Evolutionary conservation across 2,797 vertebrate genomes (phyloP), one percentile per base, ranked within the genome.

Genomic region (Rhynchonycteris naso): DNA sequence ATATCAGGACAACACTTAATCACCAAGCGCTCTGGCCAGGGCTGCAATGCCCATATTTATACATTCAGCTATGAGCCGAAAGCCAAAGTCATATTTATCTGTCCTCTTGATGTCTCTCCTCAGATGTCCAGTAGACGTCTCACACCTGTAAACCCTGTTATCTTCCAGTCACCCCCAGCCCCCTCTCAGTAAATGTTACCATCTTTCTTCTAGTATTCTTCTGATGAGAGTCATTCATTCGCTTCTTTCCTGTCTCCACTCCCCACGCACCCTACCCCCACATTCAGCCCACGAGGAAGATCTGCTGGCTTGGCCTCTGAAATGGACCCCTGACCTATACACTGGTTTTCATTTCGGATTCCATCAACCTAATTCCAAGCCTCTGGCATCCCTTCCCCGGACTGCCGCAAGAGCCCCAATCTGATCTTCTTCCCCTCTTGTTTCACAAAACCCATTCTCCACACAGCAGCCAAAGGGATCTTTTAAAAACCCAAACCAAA

Each of bases 241-340:
- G 43, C 66, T 43, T 33, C 76, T 38, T 54, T 59, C 81, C 61
- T n/a, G 2, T 38, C 13, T 26, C 65, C 4, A 0, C 12, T 56
- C 38, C 28, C 56, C 0, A 1, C 50, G 2, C 10, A 18, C 72
- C 28, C 35, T 38, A 0, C 30, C 2, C 4, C 10, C 61, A 24
- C 28, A 21, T 43, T 84, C 88, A 56, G 33, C 35, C 38, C 38
- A 93, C 47, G 61, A 54, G 56, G 63, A 71, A 21, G 26, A n/a
- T 52, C 35, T 79, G 0, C 13, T 56, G 71, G 14, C 52, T 90
- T 43, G 74, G 81, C 30, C 16, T 68, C 24, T 26, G 38, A 7
- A 59, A 7, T 66, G 35, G 63, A 21, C 30, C 30, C 75, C 15
- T 4, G 15, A 33, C 38, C 26, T n/a, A 11, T 58, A 76, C 33